Conservation (phyloP, 2,797 vertebrate genomes). For the Okamejei kenojei region DNA sequence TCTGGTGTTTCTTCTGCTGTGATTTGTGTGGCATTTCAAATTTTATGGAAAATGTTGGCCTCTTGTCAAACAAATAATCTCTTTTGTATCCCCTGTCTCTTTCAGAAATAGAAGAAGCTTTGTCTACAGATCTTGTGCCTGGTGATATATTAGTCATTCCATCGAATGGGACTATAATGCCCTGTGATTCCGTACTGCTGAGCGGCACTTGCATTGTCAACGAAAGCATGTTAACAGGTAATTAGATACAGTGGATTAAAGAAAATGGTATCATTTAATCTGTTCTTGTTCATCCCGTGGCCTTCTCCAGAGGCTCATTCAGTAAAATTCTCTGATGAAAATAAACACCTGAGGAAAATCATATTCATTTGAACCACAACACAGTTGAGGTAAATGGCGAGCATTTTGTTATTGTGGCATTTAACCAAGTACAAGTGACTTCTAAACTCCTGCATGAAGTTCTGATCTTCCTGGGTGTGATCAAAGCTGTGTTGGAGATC, state of each 20-base stretch:
- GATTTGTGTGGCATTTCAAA: background rate
- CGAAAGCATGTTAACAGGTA: constrained; percentile 98
- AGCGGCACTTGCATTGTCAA: constrained; percentile 97
- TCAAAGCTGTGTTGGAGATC: no score
- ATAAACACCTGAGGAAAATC: background rate
- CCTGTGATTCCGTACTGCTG: constrained; percentile 88
- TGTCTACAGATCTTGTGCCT: constrained; percentile 92
- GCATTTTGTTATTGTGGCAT: no score
- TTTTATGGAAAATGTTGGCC: background rate
- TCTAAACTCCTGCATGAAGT: no score
- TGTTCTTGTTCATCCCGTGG: background rate
- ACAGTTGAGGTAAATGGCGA: no score
- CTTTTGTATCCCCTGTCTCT: constrained; percentile 35
- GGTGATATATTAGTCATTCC: constrained; percentile 90
- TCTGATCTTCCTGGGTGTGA: no score
- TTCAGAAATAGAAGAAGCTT: constrained; percentile 80
- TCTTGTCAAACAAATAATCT: background rate
- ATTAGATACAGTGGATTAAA: constrained; percentile 32
- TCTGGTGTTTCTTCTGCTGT: background rate
- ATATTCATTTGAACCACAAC: background rate
- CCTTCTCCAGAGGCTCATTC: background rate
- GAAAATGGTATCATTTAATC: background rate
- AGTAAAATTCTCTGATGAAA: background rate
- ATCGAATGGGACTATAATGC: constrained; percentile 89
- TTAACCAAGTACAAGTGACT: no score